Base-by-base conservation (phyloP, 1,140 invertebrate genomes). In the Orius insidiosus region DNA sequence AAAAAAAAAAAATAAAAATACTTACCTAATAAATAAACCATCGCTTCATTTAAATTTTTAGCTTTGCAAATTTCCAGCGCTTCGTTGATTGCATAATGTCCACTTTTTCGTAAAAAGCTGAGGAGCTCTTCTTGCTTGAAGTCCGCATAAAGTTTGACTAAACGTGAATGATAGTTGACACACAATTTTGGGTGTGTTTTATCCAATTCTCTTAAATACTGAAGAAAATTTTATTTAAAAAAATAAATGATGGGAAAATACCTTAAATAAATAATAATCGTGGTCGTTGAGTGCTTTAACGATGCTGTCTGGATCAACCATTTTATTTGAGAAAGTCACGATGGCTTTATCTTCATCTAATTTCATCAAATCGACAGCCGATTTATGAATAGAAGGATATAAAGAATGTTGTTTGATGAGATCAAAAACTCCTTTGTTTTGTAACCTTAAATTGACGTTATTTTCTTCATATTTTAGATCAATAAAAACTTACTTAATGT, bases 11-110 rank as follows among this genome's bases (percentile, higher is more conserved):
- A n/a, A n/a, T n/a, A n/a, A n/a, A n/a, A n/a, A n/a, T n/a, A n/a
- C n/a, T n/a, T n/a, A n/a, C n/a, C n/a, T n/a, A 95, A 66, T 19
- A 98, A 63, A 62, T 88, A 96, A 7, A 97, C 88, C 72, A 85
- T 88, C 69, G 96, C 93, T 2, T 80, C 78, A 60, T 86, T 79
- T 54, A 85, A 82, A 34, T 77, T 66, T 52, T 80, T 70, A 31
- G 74, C 70, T 60, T 80, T 76, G 57, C 93, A 97, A 45, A 93
- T 80, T 55, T 89, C 77, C 41, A 96, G 61, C 2, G 93, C 93
- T 57, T 85, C 76, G 58, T 93, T 79, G 50, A 98, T 85, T 0
- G 83, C 80, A 66, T 95, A 97, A 59, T 82, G 78, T 58, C 89
- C 85, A 30, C 84, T 88, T 43, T 79, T 77, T 56, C 78, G 75